Conservation (phyloP, 2,888 invertebrate genomes). For the Ganaspis brasiliensis region DNA sequence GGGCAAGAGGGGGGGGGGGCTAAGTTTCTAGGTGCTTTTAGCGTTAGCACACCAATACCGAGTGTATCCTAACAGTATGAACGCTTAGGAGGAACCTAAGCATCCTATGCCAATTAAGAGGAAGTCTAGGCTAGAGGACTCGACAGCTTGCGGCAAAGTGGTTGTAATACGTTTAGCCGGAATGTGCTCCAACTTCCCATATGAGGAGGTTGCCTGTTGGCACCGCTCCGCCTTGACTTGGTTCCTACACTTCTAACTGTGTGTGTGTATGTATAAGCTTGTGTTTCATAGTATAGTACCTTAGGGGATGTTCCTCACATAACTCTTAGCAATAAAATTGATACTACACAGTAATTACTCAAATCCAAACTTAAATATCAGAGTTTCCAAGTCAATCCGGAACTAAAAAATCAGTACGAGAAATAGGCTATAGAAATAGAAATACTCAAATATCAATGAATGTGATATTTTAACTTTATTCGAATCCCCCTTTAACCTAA, state of each 20-base stretch:
- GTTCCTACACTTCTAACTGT: constrained; percentile 8
- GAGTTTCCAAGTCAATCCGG: not conserved
- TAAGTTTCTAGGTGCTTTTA: constrained; percentile 35
- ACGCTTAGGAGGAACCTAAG: constrained; percentile 50
- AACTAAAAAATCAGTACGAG: no score
- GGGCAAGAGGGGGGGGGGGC: not conserved
- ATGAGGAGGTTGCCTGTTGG: constrained; percentile 45
- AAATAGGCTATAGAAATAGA: no score
- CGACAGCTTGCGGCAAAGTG: constrained; percentile 76
- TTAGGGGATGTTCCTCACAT: not conserved
- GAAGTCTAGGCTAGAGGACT: constrained; percentile 69
- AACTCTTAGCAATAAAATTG: constrained; percentile 10
- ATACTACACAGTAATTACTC: not conserved
- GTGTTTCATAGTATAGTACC: not conserved
- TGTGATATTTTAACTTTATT: no score
- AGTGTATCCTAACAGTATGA: constrained; percentile 27
- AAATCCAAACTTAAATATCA: not conserved
- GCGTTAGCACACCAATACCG: constrained; percentile 38
- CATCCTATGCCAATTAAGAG: constrained; percentile 76
- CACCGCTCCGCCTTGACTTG: constrained; percentile 26
- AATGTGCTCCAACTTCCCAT: constrained; percentile 71
- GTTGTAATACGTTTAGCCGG: constrained; percentile 76
- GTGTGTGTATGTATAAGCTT: not conserved
- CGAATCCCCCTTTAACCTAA: no score
- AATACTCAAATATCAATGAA: no score